These are phyloP conservation scores for Tridacna gigas DNA, from an alignment of 2,888 invertebrate species.

Conservation along the genomic window DNA sequence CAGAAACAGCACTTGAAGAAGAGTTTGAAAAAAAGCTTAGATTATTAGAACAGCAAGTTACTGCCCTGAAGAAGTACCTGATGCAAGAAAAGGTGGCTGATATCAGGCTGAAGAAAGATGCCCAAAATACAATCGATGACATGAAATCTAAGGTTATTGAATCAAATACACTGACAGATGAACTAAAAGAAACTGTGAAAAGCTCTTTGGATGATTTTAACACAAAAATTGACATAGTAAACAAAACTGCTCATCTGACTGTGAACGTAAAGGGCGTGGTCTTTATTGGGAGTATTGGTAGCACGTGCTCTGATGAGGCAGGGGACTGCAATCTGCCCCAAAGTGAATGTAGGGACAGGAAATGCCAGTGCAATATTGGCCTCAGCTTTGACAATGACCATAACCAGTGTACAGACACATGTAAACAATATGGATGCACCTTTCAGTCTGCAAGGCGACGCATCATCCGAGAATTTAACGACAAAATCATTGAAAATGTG, in stretches of 20 bases:
- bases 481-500: conserved; percentile 25
- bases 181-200: conserved; percentile 20
- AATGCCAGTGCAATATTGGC: conserved; percentile 54
- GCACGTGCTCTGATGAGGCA: conserved; percentile 36
- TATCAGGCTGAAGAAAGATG: conserved; percentile 11
- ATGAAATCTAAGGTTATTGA: conserved; percentile 48
- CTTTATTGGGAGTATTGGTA: conserved; percentile 51
- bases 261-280: conserved; percentile 50
- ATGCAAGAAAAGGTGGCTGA: conserved; percentile 40
- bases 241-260: conserved; percentile 52
- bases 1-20: background rate
- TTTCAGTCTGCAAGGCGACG: conserved; percentile 41
- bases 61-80: conserved; percentile 37
- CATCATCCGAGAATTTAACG: conserved; percentile 55
- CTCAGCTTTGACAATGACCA: conserved; percentile 44
- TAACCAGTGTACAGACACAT: conserved; percentile 34
- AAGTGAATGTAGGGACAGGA: conserved; percentile 51
- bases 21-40: conserved; percentile 15
- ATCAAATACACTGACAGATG: conserved; percentile 25
- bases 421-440: conserved; percentile 42
- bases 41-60: conserved; percentile 23
- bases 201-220: conserved; percentile 30
- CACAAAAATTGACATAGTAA: conserved; percentile 39
- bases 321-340: conserved; percentile 40
- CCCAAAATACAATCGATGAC: conserved; percentile 34